Percentiles rank a stretch among this genome's conserved stretches.
phyloP scores from a whole-genome alignment of 2,888 invertebrate species.

The Steinernema hermaphroditum region DNA sequence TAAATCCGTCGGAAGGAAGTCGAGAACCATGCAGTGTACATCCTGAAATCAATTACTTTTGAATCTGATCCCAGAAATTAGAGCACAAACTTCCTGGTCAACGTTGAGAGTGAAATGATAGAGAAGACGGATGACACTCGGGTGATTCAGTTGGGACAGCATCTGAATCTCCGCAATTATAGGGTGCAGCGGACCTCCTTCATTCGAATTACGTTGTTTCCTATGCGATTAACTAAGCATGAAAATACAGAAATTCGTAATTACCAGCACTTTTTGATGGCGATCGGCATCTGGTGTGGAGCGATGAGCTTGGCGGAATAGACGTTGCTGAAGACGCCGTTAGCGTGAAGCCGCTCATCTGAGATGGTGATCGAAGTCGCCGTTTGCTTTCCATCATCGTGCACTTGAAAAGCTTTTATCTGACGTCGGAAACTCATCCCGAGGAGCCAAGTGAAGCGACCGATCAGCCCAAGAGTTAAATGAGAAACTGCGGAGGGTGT shows the following conservation, averaged over 20 bases:
- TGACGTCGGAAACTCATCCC: constrained; percentile 8
- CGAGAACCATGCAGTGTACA: constrained; percentile 51
- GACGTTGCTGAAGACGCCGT: constrained; percentile 57
- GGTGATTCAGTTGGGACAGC: constrained; percentile 48
- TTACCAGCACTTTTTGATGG: constrained; percentile 56
- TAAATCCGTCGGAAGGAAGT: constrained; percentile 45
- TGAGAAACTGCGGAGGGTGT: too few species aligned
- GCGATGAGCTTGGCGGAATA: constrained; percentile 44
- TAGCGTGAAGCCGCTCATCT: constrained; percentile 36
- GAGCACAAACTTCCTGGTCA: constrained; percentile 39
- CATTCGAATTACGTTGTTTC: neutral
- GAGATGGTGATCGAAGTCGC: constrained; percentile 21
- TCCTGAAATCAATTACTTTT: constrained; percentile 34
- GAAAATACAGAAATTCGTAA: too few species aligned
- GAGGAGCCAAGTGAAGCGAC: neutral
- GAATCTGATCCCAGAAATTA: neutral
- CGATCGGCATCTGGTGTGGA: constrained; percentile 44
- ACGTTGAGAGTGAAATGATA: constrained; percentile 45
- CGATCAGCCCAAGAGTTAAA: too few species aligned
- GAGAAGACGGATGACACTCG: constrained; percentile 47
- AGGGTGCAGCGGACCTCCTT: constrained; percentile 17
- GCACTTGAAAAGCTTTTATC: constrained; percentile 9
- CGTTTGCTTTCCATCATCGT: neutral
- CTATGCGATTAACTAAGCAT: too few species aligned
- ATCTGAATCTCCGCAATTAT: constrained; percentile 43